Evolutionary conservation across 2,113 vertebrate genomes (phyloP), one percentile per base, ranked within the genome.

Genomic region (Trogon melanurus): DNA sequence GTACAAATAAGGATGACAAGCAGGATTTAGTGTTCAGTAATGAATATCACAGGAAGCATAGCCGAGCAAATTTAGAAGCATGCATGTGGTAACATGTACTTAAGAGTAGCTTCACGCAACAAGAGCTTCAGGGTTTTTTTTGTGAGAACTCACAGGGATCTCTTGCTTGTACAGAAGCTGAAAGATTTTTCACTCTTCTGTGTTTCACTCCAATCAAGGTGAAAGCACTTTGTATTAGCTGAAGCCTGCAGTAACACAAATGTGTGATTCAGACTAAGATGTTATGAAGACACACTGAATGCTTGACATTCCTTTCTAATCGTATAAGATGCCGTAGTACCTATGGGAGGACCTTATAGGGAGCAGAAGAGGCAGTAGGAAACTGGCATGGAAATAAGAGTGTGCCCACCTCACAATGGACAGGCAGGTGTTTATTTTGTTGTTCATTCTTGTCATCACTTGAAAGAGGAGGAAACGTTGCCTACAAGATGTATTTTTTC

Each of bases 301-400:
- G 30, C 26, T 54, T 73, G 47, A 45, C 65, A 10, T 41, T 60
- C n/a, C 34, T 5, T 34, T 64, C 14, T 7, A 38, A 32, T 26
- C 54, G 8, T 27, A 32, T 9, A 69, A 78, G 51, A 53, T 67
- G 13, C 62, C 76, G 10, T 19, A 27, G n/a, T 3, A 48, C 12
- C 8, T 53, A 2, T 1, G 11, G 34, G 19, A 25, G 13, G 79
- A 19, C 5, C 5, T 38, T 25, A 20, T 0, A 45, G 36, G 32
- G 41, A 88, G n/a, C 22, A 70, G 1, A 2, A 71, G 29, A 48
- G 18, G 17, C 29, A 23, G 10, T 6, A 51, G 38, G 50, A 73
- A 70, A 79, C 3, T 17, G 41, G 2, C 6, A 22, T 11, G 44
- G 18, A 60, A 71, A 30, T 58, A 82, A 47, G 20, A 65, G 32